A percentile compares a stretch with the other conserved stretches of the same genome.
Conservation (phyloP, 2,797 vertebrate genomes). For the Eospalax fontanierii region DNA sequence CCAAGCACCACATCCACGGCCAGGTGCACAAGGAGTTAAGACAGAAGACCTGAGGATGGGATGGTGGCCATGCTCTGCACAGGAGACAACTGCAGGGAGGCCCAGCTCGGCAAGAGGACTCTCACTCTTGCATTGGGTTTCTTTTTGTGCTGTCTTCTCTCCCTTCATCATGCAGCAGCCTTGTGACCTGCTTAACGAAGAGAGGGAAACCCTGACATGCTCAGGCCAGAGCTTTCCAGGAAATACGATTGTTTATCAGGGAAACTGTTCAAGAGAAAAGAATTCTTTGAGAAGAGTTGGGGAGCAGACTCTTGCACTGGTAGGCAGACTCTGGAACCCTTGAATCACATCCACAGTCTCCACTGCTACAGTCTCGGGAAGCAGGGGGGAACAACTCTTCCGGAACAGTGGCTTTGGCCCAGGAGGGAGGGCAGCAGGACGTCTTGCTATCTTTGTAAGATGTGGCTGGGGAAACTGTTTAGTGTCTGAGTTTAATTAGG, state of each 20-base stretch:
- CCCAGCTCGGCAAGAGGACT: background rate
- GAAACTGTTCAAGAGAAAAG: background rate
- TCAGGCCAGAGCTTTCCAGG: background rate
- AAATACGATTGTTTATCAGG: background rate
- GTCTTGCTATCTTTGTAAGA: background rate
- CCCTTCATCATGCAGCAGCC: background rate
- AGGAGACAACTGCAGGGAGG: background rate
- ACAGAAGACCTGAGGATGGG: rapidly evolving
- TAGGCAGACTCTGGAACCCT: conserved; percentile 71
- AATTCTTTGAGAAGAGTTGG: background rate
- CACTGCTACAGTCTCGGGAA: conserved; percentile 51
- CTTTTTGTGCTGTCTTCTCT: background rate
- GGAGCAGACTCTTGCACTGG: background rate
- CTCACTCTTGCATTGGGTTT: background rate
- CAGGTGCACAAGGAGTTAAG: too few relatives aligned
- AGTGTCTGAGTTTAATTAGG: conserved; percentile 31
- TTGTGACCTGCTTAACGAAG: conserved; percentile 31
- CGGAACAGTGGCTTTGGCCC: conserved; percentile 56
- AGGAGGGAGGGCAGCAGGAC: conserved; percentile 26
- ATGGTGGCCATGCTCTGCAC: rapidly evolving
- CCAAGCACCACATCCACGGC: too few relatives aligned
- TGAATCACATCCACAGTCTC: background rate
- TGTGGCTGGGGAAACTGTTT: background rate
- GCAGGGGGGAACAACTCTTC: conserved; percentile 49
- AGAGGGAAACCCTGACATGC: too few relatives aligned